Base-by-base conservation (phyloP, 2,797 vertebrate genomes). In the Scolopax rusticola region DNA sequence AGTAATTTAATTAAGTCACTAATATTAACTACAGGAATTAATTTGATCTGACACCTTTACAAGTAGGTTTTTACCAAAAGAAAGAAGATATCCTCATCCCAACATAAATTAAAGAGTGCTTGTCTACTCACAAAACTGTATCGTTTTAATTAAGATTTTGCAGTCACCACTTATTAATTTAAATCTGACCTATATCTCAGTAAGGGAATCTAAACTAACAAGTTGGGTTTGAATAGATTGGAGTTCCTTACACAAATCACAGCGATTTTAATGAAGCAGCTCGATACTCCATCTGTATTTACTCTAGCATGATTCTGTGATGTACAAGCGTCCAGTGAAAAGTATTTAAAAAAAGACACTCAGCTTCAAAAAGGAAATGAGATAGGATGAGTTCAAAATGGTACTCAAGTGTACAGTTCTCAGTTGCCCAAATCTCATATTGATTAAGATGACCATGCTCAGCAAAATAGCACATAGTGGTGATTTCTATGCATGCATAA, bases 71-170 rank as follows among this genome's bases (percentile, higher is more conserved):
- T 76, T 53, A 61, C 57, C 48, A 91, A 76, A 0, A 90, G 85
- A 89, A 93, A 94, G 82, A 94, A 64, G 70, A 94, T 82, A 95
- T 79, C 76, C 83, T 89, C 90, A 88, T 28, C 48, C 33, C 60
- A 89, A 90, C 30, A 30, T 48, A 80, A 86, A 86, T 86, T 91
- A 94, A 78, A 67, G 54, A 76, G 23, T 41, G 8, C 47, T 73
- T 84, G 54, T 91, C 83, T 91, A 84, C 85, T 90, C 83, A 88
- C 70, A 87, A 81, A 92, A 78, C 28, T 67, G 61, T 48, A 90
- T 40, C 28, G 57, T 90, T 91, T 95, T 89, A 96, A 96, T 95
- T 95, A 94, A 93, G 85, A 78, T 87, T 94, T 86, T 90, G 30
- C 70, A 91, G 75, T 43, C 63, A 67, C 40, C 51, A 78, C 33